These are phyloP conservation scores for Sebastes minor DNA, from an alignment of 2,797 vertebrate genomes.

Conservation along the genomic window DNA sequence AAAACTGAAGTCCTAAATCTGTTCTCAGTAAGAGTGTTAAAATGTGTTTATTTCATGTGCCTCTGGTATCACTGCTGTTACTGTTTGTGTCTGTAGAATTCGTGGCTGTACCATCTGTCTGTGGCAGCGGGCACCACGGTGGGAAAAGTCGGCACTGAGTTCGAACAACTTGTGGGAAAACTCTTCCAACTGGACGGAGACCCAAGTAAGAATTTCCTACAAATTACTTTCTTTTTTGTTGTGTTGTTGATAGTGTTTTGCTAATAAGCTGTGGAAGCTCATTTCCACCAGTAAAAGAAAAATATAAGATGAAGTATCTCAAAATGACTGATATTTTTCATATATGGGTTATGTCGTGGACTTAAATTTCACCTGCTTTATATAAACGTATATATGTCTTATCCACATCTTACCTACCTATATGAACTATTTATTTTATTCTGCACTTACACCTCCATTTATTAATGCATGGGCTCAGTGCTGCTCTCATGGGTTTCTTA, in stretches of 20 bases:
- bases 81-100: conserved; percentile 78
- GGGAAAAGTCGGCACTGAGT: conserved; percentile 93
- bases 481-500: too few relatives aligned
- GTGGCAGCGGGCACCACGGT: conserved; percentile 89
- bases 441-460: fast-evolving
- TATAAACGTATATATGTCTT: fast-evolving
- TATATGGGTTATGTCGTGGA: too few relatives aligned
- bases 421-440: fast-evolving
- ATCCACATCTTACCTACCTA: too few relatives aligned
- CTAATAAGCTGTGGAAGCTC: too few relatives aligned
- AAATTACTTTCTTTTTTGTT: background rate
- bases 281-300: too few relatives aligned
- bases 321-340: too few relatives aligned
- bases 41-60: background rate
- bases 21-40: background rate
- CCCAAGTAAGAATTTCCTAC: conserved; percentile 81
- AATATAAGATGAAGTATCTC: too few relatives aligned
- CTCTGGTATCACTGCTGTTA: background rate
- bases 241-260: too few relatives aligned
- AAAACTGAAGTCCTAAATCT: background rate
- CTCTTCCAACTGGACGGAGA: conserved; percentile 90
- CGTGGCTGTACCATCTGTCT: conserved; percentile 95
- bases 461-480: too few relatives aligned
- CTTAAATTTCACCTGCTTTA: too few relatives aligned
- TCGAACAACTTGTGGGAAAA: conserved; percentile 94